A percentile compares a stretch with the other conserved stretches of the same genome.
phyloP scores from a whole-genome alignment of 2,797 vertebrate species.

The Coracias cyanogaster region DNA sequence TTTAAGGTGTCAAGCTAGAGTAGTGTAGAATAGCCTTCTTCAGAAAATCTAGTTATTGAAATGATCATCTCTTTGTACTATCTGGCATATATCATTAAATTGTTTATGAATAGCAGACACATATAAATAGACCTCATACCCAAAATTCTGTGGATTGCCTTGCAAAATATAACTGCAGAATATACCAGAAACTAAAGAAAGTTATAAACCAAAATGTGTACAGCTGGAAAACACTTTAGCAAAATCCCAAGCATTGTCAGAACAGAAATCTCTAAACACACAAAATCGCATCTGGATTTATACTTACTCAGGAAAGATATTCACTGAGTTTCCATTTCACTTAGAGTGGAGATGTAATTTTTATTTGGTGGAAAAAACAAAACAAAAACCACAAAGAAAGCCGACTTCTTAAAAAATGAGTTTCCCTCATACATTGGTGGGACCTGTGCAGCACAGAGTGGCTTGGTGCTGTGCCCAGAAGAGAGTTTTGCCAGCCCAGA shows the following conservation, averaged over 20 bases:
- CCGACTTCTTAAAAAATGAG: neutral
- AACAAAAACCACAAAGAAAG: neutral
- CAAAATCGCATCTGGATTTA: neutral
- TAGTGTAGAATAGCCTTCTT: neutral
- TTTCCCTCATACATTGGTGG: neutral
- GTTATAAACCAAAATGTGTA: neutral
- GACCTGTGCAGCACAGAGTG: neutral
- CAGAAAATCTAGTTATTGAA: neutral
- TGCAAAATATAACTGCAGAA: neutral
- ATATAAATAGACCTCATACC: neutral
- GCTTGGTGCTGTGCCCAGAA: fast-evolving
- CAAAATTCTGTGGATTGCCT: neutral
- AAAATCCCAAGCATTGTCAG: neutral
- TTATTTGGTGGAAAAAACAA: neutral
- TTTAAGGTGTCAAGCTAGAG: neutral
- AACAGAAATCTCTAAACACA: neutral
- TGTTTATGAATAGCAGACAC: neutral
- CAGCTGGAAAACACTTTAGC: neutral
- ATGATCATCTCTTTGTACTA: neutral
- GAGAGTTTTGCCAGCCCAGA: neutral
- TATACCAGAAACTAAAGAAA: neutral
- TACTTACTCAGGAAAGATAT: neutral
- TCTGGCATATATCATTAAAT: neutral
- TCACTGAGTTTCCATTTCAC: neutral
- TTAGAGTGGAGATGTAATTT: neutral